A percentile compares a stretch with the other conserved stretches of the same genome.
phyloP scores from a whole-genome alignment of 2,888 invertebrate species.

The Melanostoma mellinum region DNA sequence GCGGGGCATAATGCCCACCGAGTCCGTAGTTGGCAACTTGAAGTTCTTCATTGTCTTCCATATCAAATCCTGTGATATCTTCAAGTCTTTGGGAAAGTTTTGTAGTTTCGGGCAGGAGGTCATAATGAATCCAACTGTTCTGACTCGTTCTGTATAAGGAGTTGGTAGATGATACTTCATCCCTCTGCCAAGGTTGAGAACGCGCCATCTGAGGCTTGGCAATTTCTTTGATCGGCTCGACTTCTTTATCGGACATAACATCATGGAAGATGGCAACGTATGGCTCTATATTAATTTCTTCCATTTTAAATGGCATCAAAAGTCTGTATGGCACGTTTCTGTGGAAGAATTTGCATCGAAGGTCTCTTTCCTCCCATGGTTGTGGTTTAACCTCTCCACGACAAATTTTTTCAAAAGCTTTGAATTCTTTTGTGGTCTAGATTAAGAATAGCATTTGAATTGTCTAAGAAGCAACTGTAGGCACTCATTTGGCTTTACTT shows the following conservation, averaged over 20 bases:
- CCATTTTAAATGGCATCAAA: constrained; percentile 83
- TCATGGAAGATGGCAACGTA: constrained; percentile 84
- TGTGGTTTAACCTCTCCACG: constrained; percentile 83
- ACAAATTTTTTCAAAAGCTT: too few species aligned
- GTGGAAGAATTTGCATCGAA: constrained; percentile 80
- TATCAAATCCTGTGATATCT: constrained; percentile 84
- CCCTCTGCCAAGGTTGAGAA: constrained; percentile 85
- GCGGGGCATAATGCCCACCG: constrained; percentile 86
- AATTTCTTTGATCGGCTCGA: constrained; percentile 83
- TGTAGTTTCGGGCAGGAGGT: constrained; percentile 83
- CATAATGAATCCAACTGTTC: constrained; percentile 72
- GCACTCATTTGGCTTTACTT: too few species aligned
- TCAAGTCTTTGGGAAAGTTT: constrained; percentile 83
- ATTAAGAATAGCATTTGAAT: neutral
- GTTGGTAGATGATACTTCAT: constrained; percentile 84
- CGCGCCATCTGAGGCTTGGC: constrained; percentile 83
- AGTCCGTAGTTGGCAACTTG: constrained; percentile 82
- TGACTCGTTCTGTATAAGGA: constrained; percentile 77
- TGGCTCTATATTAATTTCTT: constrained; percentile 83
- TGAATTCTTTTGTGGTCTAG: too few species aligned
- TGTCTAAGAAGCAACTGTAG: too few species aligned
- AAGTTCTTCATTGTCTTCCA: constrained; percentile 84
- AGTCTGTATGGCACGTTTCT: constrained; percentile 80
- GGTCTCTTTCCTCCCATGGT: constrained; percentile 77
- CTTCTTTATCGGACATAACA: constrained; percentile 84